Conservation (phyloP, 2,888 invertebrate genomes). For the Tillus elongatus region DNA sequence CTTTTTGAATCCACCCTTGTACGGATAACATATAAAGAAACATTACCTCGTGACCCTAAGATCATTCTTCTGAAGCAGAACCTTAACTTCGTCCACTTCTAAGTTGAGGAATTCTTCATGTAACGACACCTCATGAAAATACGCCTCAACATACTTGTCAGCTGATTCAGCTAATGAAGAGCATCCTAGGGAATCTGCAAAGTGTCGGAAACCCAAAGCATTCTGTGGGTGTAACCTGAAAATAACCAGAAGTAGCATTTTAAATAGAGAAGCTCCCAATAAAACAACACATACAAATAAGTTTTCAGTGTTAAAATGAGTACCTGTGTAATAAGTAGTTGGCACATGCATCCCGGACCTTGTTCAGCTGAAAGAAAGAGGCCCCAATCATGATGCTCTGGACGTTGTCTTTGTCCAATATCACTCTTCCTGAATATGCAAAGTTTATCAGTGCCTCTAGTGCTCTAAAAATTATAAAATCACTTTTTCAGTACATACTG, state of each 20-base stretch:
- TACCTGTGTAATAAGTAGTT: conserved; percentile 66
- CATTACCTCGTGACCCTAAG: conserved; percentile 57
- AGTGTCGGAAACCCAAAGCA: conserved; percentile 68
- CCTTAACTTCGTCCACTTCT: conserved; percentile 52
- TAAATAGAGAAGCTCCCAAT: too few relatives aligned
- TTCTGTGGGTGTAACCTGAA: conserved; percentile 67
- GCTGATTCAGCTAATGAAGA: conserved; percentile 60
- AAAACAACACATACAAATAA: too few relatives aligned
- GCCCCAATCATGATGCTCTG: conserved; percentile 79
- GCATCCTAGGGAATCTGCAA: conserved; percentile 72
- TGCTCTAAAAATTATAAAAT: conserved; percentile 48
- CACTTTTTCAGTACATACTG: too few relatives aligned
- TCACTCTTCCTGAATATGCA: conserved; percentile 72
- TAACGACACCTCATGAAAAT: conserved; percentile 67
- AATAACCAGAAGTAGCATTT: too few relatives aligned
- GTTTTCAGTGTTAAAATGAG: too few relatives aligned
- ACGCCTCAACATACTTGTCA: conserved; percentile 69
- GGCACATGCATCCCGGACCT: conserved; percentile 76
- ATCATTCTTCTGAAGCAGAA: conserved; percentile 65
- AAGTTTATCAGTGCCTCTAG: conserved; percentile 75
- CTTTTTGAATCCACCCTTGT: too few relatives aligned
- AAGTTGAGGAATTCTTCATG: conserved; percentile 68
- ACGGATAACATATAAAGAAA: too few relatives aligned
- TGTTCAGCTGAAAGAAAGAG: conserved; percentile 67
- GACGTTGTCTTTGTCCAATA: conserved; percentile 69